phyloP scores from a whole-genome alignment of 1,140 invertebrate genomes.

The Drosophila nannoptera region DNA sequence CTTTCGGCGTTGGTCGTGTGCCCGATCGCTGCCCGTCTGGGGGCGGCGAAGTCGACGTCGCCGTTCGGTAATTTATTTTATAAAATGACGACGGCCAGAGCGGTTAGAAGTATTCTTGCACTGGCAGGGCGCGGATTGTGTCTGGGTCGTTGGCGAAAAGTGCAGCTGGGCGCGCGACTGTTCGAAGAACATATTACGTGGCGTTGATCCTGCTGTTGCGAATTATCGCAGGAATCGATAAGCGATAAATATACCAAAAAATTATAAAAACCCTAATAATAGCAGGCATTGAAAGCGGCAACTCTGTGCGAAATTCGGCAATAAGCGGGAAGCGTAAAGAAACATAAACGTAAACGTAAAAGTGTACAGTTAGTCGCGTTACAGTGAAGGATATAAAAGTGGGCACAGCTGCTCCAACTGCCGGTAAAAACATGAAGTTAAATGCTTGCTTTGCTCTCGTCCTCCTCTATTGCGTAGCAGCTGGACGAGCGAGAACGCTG shows the following conservation, averaged over 20 bases:
- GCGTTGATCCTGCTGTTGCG: not conserved
- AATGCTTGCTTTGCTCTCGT: constrained; percentile 14
- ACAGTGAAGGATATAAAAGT: no score
- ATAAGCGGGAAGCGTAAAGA: no score
- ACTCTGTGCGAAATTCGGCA: no score
- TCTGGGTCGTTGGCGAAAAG: constrained; percentile 45
- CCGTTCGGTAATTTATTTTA: constrained; percentile 53
- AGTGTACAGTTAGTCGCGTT: no score
- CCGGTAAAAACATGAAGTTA: no score
- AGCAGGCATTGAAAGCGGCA: no score
- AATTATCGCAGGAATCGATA: not conserved
- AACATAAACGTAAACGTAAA: no score
- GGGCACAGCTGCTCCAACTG: no score
- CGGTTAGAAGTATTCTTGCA: constrained; percentile 75
- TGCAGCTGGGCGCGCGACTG: constrained; percentile 22
- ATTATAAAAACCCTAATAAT: no score
- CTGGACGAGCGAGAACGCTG: constrained; percentile 1
- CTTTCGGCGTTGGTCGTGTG: constrained; percentile 11
- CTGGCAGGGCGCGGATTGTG: constrained; percentile 68
- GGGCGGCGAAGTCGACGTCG: constrained; percentile 21
- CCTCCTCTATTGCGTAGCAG: constrained; percentile 36
- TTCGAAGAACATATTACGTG: not conserved
- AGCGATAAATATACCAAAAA: not conserved
- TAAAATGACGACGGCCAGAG: constrained; percentile 61
- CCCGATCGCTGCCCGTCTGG: constrained; percentile 8